A percentile compares a stretch with the other conserved stretches of the same genome.
Conservation (phyloP, 2,888 invertebrate genomes). For the Eristalinus aeneus region DNA sequence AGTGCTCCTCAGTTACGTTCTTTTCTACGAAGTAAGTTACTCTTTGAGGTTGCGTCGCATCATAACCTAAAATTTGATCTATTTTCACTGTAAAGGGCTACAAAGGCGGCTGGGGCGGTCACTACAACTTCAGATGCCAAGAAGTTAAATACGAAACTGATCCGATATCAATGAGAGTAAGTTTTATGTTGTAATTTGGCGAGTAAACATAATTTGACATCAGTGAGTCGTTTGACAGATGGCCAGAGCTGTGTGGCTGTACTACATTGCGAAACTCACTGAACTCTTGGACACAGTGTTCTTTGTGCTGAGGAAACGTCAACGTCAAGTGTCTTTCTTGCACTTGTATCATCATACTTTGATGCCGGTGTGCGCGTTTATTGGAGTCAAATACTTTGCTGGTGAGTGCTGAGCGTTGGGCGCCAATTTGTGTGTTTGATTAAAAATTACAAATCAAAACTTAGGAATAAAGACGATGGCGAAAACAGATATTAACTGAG, state of each 20-base stretch:
- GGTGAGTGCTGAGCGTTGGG: conserved; percentile 77
- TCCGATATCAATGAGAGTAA: conserved; percentile 83
- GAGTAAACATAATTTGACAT: not conserved
- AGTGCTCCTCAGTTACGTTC: conserved; percentile 90
- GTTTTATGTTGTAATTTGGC: conserved; percentile 37
- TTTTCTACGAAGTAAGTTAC: conserved; percentile 86
- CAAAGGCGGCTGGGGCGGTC: conserved; percentile 82
- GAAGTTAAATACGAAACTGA: conserved; percentile 85
- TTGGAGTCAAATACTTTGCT: conserved; percentile 88
- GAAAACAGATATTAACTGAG: not conserved
- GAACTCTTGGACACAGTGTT: conserved; percentile 83
- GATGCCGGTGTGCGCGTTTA: conserved; percentile 84
- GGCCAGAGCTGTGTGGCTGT: conserved; percentile 81
- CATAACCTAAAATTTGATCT: not conserved
- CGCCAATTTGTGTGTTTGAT: too few relatives aligned
- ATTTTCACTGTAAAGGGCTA: conserved; percentile 80
- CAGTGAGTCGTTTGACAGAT: conserved; percentile 74
- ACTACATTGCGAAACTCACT: conserved; percentile 80
- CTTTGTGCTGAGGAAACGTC: conserved; percentile 92
- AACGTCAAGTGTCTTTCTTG: conserved; percentile 90
- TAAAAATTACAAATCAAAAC: too few relatives aligned
- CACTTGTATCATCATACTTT: conserved; percentile 93
- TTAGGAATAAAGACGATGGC: too few relatives aligned
- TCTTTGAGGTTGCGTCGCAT: too few relatives aligned
- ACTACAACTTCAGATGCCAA: conserved; percentile 87